These are phyloP conservation scores for Hemiprocne comata DNA, from an alignment of 2,113 vertebrate genomes.

Conservation along the genomic window DNA sequence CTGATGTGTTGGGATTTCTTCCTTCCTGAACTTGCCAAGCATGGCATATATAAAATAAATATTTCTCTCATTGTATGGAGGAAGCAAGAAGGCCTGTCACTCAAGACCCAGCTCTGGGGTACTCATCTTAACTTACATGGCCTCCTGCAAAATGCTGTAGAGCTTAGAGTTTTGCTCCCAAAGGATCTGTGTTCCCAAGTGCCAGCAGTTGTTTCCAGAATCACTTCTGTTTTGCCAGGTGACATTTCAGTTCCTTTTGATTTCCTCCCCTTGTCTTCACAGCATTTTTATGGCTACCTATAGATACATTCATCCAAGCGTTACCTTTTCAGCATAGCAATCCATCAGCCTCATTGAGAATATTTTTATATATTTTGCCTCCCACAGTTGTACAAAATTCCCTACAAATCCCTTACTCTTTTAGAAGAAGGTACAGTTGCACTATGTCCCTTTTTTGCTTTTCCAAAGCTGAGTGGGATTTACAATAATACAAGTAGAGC, in stretches of 20 bases:
- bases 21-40: neutral
- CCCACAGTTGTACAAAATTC: conserved; percentile 41
- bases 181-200: neutral
- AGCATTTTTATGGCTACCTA: conserved; percentile 6
- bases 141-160: neutral
- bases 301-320: neutral
- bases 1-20: neutral
- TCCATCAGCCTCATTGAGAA: conserved; percentile 11
- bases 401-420: conserved; percentile 27
- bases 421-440: conserved; percentile 41
- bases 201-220: neutral
- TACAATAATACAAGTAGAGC: conserved; percentile 26
- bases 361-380: conserved; percentile 32
- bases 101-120: neutral
- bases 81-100: neutral
- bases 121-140: neutral
- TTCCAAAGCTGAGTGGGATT: conserved; percentile 48
- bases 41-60: neutral
- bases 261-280: neutral
- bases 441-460: neutral
- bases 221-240: neutral
- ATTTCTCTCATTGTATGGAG: neutral
- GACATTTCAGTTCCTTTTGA: conserved; percentile 8
- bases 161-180: neutral
- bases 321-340: neutral